Conservation (phyloP, 2,888 invertebrate species). For the Agrotis segetum region DNA sequence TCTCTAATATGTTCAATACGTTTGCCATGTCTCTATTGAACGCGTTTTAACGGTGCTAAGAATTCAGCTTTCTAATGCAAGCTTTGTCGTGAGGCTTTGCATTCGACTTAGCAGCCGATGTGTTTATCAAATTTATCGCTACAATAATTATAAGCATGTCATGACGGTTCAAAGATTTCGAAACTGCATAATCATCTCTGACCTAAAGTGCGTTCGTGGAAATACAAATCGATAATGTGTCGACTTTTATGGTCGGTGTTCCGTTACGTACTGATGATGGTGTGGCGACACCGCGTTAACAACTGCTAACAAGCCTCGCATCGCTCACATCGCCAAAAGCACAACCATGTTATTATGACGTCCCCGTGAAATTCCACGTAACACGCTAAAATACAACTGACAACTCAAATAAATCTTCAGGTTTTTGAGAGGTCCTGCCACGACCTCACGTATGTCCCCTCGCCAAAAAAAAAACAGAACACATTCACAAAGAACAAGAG, state of each 20-base stretch:
- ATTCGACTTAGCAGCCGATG: slow-evolving; percentile 69
- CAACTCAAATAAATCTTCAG: slow-evolving; percentile 58
- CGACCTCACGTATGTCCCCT: slow-evolving; percentile 70
- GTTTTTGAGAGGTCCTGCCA: slow-evolving; percentile 65
- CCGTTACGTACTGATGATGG: slow-evolving; percentile 72
- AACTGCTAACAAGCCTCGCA: slow-evolving; percentile 76
- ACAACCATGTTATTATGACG: slow-evolving; percentile 65
- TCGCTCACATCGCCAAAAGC: slow-evolving; percentile 64
- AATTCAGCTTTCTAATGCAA: slow-evolving; percentile 85
- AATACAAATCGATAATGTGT: slow-evolving; percentile 73
- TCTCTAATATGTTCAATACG: slow-evolving; percentile 80
- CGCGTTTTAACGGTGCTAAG: slow-evolving; percentile 80
- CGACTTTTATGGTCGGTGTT: slow-evolving; percentile 57
- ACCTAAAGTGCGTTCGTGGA: slow-evolving; percentile 68
- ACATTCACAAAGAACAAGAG: slow-evolving; percentile 73
- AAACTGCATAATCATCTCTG: slow-evolving; percentile 76
- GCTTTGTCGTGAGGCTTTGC: slow-evolving; percentile 78
- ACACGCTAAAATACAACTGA: slow-evolving; percentile 56
- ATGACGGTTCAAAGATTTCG: slow-evolving; percentile 72
- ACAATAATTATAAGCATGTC: slow-evolving; percentile 81
- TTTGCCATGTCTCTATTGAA: slow-evolving; percentile 78
- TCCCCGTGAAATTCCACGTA: slow-evolving; percentile 62
- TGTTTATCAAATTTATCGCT: slow-evolving; percentile 80
- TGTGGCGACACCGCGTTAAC: slow-evolving; percentile 74
- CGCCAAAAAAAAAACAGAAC: slow-evolving; percentile 68